A percentile compares a stretch with the other conserved stretches of the same genome.
phyloP scores from a whole-genome alignment of 1,140 invertebrate species.

The Drosophila aff. region DNA sequence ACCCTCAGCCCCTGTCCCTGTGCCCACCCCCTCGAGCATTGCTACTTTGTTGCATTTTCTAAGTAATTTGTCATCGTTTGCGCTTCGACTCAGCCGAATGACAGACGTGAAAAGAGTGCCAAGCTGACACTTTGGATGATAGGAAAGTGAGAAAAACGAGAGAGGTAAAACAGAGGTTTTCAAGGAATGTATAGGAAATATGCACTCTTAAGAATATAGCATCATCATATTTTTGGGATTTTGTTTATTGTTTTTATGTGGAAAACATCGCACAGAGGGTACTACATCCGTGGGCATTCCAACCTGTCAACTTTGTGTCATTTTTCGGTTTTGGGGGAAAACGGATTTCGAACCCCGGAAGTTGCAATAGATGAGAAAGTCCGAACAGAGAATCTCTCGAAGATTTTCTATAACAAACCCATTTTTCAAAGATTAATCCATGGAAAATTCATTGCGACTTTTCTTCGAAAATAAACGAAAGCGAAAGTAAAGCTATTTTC shows the following conservation, averaged over 20 bases:
- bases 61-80: slow-evolving; percentile 78
- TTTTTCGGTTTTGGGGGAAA: not conserved
- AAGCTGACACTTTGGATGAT: slow-evolving; percentile 10
- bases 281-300: not conserved
- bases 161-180: not conserved
- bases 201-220: slow-evolving; percentile 1
- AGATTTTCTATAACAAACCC: not conserved
- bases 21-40: slow-evolving; percentile 21
- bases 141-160: not conserved
- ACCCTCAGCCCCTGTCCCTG: not conserved
- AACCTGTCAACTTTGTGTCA: slow-evolving; percentile 17
- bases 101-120: slow-evolving; percentile 43
- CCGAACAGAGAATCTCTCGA: slow-evolving; percentile 2
- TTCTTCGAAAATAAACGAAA: not conserved
- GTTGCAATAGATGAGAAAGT: slow-evolving; percentile 36
- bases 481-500: not conserved
- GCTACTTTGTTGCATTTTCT: slow-evolving; percentile 80
- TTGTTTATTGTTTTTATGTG: slow-evolving; percentile 35
- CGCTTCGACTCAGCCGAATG: slow-evolving; percentile 49
- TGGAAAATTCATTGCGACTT: not conserved
- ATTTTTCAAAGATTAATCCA: slow-evolving; percentile 7
- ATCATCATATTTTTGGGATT: slow-evolving; percentile 20
- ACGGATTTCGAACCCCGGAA: slow-evolving; percentile 58
- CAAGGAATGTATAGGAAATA: not conserved
- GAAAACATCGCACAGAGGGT: slow-evolving; percentile 9